Percentiles rank a stretch among this genome's conserved stretches.
These are phyloP conservation scores for Chromobotia macracanthus DNA, from an alignment of 2,797 vertebrate genomes.

Conservation along the genomic window DNA sequence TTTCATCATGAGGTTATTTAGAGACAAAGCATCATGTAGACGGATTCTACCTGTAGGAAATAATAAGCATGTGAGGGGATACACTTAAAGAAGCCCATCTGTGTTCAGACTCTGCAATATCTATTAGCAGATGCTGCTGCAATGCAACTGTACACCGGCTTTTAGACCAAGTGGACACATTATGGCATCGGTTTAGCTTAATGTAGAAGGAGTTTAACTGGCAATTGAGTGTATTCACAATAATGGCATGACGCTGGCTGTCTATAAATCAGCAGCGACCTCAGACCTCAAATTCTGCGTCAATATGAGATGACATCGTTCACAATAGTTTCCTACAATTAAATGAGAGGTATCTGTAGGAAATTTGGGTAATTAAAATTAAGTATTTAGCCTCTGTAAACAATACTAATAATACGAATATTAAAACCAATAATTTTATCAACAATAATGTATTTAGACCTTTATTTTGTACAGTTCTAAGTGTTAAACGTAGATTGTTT, in stretches of 20 bases:
- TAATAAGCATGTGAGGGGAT: slow-evolving; percentile 25
- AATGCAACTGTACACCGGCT: slow-evolving; percentile 73
- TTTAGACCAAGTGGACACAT: slow-evolving; percentile 63
- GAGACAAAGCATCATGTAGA: slow-evolving; percentile 23
- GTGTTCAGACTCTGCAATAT: slow-evolving; percentile 49
- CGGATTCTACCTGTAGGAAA: slow-evolving; percentile 23
- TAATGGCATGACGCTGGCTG: slow-evolving; percentile 7
- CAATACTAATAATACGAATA: background rate
- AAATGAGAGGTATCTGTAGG: too few relatives aligned
- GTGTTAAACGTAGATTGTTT: too few relatives aligned
- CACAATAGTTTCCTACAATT: background rate
- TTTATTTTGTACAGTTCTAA: too few relatives aligned
- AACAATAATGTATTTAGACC: too few relatives aligned
- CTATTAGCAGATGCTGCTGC: slow-evolving; percentile 70
- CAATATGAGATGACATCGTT: background rate
- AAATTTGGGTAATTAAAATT: too few relatives aligned
- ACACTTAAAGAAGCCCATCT: slow-evolving; percentile 32
- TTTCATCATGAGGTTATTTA: slow-evolving; percentile 20
- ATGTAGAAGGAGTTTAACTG: slow-evolving; percentile 21
- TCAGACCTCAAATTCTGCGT: too few relatives aligned
- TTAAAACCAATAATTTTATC: too few relatives aligned
- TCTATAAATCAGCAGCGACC: slow-evolving; percentile 25
- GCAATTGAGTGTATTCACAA: slow-evolving; percentile 23
- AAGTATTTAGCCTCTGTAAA: background rate
- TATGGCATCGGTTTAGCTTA: slow-evolving; percentile 27